Evolutionary conservation across 2,797 vertebrate species (phyloP).

Genomic region (Phataginus tricuspis): DNA sequence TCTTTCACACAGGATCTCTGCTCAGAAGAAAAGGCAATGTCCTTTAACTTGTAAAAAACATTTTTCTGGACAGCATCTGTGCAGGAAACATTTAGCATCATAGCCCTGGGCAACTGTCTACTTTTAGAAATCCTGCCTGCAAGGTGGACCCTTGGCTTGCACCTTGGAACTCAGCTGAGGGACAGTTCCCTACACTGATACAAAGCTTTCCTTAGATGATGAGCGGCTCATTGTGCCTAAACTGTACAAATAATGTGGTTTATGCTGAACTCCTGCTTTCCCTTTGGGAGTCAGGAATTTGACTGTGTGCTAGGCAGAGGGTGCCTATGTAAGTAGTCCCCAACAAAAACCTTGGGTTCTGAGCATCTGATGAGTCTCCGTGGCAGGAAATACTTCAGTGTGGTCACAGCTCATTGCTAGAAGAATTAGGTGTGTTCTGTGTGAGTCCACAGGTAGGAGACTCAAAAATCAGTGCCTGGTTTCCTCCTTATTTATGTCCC

Average conservation of each 20-base stretch:
- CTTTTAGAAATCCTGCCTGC: background rate
- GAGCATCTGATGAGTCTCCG: background rate
- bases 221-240: background rate
- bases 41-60: background rate
- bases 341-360: background rate
- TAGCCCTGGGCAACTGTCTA: background rate
- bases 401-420: background rate
- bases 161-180: background rate
- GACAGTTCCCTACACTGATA: background rate
- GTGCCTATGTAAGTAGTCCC: background rate
- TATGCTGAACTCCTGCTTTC: background rate
- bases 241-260: background rate
- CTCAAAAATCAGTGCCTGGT: background rate
- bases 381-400: background rate
- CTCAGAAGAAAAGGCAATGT: background rate
- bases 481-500: background rate
- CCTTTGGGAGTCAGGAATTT: background rate
- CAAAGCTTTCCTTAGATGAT: background rate
- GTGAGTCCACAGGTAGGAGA: background rate
- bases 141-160: background rate
- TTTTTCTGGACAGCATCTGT: background rate
- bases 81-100: background rate
- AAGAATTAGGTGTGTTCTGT: background rate
- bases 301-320: background rate
- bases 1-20: background rate